Percentiles rank a stretch among this genome's conserved stretches.
These are phyloP conservation scores for Acanthiza pusilla DNA, from an alignment of 2,797 vertebrate species.

Conservation along the genomic window DNA sequence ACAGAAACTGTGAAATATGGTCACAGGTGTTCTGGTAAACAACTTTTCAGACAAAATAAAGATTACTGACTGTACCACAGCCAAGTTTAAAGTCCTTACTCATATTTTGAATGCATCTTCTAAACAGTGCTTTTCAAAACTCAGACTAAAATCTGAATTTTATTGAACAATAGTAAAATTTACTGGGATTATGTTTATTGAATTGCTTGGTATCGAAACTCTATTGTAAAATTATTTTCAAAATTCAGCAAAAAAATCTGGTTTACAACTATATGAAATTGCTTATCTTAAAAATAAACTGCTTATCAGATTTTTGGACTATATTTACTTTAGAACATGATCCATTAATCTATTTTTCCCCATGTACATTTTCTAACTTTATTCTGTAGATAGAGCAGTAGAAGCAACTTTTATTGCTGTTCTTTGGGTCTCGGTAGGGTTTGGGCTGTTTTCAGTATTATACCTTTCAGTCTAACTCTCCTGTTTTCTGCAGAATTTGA, in stretches of 20 bases:
- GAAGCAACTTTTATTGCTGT: background rate
- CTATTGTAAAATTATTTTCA: background rate
- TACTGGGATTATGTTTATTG: background rate
- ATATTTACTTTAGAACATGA: background rate
- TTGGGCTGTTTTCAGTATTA: background rate
- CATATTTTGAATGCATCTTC: slow-evolving; percentile 1
- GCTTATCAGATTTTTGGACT: background rate
- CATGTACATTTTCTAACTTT: background rate
- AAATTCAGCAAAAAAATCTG: background rate
- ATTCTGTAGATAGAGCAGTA: background rate
- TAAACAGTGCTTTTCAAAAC: background rate
- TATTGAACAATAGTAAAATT: background rate
- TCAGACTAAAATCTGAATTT: background rate
- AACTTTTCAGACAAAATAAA: background rate
- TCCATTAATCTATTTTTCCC: background rate
- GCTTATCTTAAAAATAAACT: background rate
- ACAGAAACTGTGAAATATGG: background rate
- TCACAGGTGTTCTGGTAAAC: background rate
- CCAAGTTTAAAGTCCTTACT: background rate
- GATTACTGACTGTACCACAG: background rate
- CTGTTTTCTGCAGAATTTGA: background rate
- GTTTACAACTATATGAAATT: background rate
- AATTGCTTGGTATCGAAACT: background rate
- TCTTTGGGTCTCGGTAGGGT: background rate
- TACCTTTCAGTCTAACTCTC: background rate